Evolutionary conservation across 2,113 vertebrate species (phyloP).

Genomic region (Carettochelys insculpta): DNA sequence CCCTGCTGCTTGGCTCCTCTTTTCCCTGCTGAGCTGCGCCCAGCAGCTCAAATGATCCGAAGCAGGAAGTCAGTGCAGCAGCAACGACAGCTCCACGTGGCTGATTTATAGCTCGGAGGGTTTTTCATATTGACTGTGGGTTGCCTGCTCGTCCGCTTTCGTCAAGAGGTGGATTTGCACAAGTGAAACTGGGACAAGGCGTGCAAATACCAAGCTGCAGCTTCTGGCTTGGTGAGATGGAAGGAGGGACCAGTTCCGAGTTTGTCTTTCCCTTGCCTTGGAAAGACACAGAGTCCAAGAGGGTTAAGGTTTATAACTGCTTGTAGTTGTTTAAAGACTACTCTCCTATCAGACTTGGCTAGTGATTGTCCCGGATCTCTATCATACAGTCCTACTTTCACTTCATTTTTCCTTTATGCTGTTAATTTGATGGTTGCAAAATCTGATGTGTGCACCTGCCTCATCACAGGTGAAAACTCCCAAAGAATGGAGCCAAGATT

Average conservation of each 20-base stretch:
- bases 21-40: neutral
- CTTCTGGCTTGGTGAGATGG: neutral
- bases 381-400: neutral
- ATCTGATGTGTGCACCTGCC: neutral
- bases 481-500: neutral
- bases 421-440: neutral
- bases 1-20: neutral
- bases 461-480: neutral
- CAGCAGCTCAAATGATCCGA: neutral
- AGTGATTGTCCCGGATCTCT: neutral
- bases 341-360: neutral
- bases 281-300: neutral
- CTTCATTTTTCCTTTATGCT: neutral
- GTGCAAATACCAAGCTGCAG: neutral
- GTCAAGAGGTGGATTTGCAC: slow-evolving; percentile 35
- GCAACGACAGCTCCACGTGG: slow-evolving; percentile 72
- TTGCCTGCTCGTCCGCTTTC: slow-evolving; percentile 2
- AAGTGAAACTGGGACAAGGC: slow-evolving; percentile 17
- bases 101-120: slow-evolving; percentile 50
- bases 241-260: neutral
- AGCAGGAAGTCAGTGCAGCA: slow-evolving; percentile 72
- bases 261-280: neutral
- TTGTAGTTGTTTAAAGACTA: neutral
- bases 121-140: neutral
- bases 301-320: neutral